A percentile compares a stretch with the other conserved stretches of the same genome.
Conservation (phyloP, 2,797 vertebrate genomes). For the Toxotes lorentzi region DNA sequence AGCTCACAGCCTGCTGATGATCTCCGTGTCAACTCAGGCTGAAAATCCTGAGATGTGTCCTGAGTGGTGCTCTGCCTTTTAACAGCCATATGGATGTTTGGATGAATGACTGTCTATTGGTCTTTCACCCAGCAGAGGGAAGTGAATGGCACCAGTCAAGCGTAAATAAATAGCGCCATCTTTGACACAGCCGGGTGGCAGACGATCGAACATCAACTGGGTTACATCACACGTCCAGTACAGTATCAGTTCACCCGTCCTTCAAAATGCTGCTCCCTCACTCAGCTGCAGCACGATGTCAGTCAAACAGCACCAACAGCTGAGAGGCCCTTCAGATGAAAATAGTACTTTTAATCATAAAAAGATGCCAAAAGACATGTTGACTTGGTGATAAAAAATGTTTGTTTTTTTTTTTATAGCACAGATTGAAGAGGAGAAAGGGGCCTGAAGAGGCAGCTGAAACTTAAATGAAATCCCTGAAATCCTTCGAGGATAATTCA, state of each 20-base stretch:
- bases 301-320: constrained; percentile 21
- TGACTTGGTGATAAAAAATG: constrained; percentile 29
- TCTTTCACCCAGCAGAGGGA: constrained; percentile 28
- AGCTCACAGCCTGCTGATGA: neutral
- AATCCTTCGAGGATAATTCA: constrained; percentile 6
- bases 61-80: constrained; percentile 23
- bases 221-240: constrained; percentile 51
- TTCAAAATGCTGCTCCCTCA: constrained; percentile 41
- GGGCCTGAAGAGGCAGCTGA: neutral
- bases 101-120: constrained; percentile 48
- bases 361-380: constrained; percentile 45
- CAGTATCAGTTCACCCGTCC: constrained; percentile 44
- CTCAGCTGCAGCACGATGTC: constrained; percentile 7
- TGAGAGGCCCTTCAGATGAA: constrained; percentile 25
- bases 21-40: constrained; percentile 20
- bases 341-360: constrained; percentile 53
- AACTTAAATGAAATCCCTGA: constrained; percentile 10
- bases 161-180: constrained; percentile 46
- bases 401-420: too few relatives aligned
- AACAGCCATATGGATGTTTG: constrained; percentile 23
- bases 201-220: constrained; percentile 46
- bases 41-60: constrained; percentile 18
- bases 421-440: neutral
- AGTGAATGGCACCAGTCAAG: constrained; percentile 43
- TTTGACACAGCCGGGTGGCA: constrained; percentile 43